Base-by-base conservation (phyloP, 2,113 vertebrate genomes). In the Tapirus terrestris region DNA sequence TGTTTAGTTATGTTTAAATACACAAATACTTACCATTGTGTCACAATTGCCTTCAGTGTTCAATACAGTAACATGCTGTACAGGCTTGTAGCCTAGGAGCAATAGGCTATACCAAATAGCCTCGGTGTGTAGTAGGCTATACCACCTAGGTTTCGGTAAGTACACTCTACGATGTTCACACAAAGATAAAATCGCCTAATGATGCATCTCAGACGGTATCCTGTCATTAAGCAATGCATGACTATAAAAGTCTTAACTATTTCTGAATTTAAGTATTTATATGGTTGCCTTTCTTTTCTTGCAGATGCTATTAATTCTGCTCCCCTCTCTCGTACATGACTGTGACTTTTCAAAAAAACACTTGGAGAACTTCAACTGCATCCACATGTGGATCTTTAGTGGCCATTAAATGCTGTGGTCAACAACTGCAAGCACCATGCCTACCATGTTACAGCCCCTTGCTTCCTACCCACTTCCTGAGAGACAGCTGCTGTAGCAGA, bases 211-310 rank as follows among this genome's bases (percentile, higher is more conserved):
- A 53, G 51, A 53, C 51, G 14, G 14, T 53, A 53, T 53, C 51
- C 51, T 13, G 13, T 53, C 13, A 4, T 53, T 53, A 53, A 53
- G 51, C 51, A 53, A 53, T 53, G 51, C 51, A 53, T 53, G 51
- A 53, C 51, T 53, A 13, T 53, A 53, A 53, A 53, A 14, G 33
- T 23, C 20, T 87, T 92, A 76, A 51, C 18, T 89, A 45, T 60
- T 91, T 95, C 60, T 63, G 7, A 93, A 75, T 39, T 51, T 97
- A 73, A 67, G 48, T 72, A 82, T 60, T 86, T 76, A 87, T 29
- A 73, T 76, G 45, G 12, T 84, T 65, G 8, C 23, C 29, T 33
- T 95, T 48, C 39, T 48, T 92, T 48, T 48, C 31, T 79, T 80
- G 43, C 31, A 72, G 31, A 94, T 82, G 43, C 31, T 75, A 84